phyloP scores from a whole-genome alignment of 2,113 vertebrate species.

The Corydoras sp. region DNA sequence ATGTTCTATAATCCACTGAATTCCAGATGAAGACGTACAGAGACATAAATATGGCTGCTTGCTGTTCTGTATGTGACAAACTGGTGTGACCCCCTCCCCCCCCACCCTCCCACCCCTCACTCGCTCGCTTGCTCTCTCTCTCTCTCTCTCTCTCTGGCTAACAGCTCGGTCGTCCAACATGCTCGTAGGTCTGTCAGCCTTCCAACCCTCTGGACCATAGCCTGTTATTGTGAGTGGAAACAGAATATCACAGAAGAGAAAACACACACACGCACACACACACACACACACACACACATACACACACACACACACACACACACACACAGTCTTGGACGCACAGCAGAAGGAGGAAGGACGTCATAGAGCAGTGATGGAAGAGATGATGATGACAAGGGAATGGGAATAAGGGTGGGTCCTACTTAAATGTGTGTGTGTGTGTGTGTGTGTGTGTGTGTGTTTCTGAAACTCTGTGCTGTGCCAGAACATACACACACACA shows the following conservation, averaged over 20 bases:
- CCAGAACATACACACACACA: neutral
- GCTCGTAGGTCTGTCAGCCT: conserved; percentile 59
- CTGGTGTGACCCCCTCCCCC: conserved; percentile 62
- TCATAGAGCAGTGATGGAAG: conserved; percentile 22
- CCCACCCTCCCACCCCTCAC: conserved; percentile 32
- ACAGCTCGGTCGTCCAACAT: conserved; percentile 65
- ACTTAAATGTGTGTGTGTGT: conserved; percentile 5
- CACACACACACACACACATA: conserved; percentile 38
- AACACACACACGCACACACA: conserved; percentile 41
- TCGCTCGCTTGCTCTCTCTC: conserved; percentile 6
- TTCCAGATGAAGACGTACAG: too few species aligned
- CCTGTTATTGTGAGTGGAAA: conserved; percentile 57
- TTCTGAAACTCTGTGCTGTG: neutral
- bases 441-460: conserved; percentile 6
- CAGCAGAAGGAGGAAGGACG: conserved; percentile 18
- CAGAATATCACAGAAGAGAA: conserved; percentile 36
- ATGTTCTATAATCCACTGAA: too few species aligned
- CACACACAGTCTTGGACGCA: conserved; percentile 44
- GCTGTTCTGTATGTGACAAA: conserved; percentile 69
- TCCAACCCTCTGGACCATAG: conserved; percentile 49
- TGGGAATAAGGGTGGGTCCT: conserved; percentile 21
- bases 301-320: conserved; percentile 40
- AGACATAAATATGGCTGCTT: conserved; percentile 45
- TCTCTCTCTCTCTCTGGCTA: conserved; percentile 42
- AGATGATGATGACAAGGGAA: conserved; percentile 26